Base-by-base conservation (phyloP, 2,113 vertebrate genomes). In the Sceloporus tristichus region DNA sequence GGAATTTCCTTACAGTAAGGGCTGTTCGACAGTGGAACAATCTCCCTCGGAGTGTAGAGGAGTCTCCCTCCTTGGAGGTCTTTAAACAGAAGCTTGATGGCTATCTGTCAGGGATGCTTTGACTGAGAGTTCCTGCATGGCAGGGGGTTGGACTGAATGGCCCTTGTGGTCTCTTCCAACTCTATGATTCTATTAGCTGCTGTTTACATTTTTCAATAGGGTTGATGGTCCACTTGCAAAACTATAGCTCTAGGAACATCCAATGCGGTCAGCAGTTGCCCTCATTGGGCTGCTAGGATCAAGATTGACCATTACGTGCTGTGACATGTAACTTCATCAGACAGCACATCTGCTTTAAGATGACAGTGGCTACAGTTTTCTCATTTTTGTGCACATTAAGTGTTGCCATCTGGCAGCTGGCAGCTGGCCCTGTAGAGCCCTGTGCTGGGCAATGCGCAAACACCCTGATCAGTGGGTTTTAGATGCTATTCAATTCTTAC, bases 341-440 rank as follows among this genome's bases (percentile, higher is more conserved):
- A 87, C 87, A 90, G 92, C 89, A 82, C 91, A 88, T 88, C 93
- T 94, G 93, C 87, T 87, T 86, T 80, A 7, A 86, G 88, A 90
- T 90, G 88, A 92, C 80, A 81, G 88, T 85, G 91, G 85, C 93
- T 74, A 85, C 74, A 0, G 83, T 78, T 85, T 92, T 93, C 1
- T 81, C 86, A 87, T 80, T 88, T 92, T 68, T 92, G 85, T 92
- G 92, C 86, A 73, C 91, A 81, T 91, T 90, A 91, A 89, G 75
- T 86, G 75, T 89, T 91, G 54, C 91, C 93, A 87, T 95, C 95
- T 94, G 94, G 75, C 62, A 94, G 88, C 85, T 93, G 94, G 91
- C 95, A 87, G 2, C 40, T 93, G 94, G 91, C 91, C 92, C 25
- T 94, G 38, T 38, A 48, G 73, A 73, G 53, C 71, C 84, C 53